A percentile compares a stretch with the other conserved stretches of the same genome.
phyloP scores from a whole-genome alignment of 1,140 invertebrate genomes.

The Drosophila orosa region DNA sequence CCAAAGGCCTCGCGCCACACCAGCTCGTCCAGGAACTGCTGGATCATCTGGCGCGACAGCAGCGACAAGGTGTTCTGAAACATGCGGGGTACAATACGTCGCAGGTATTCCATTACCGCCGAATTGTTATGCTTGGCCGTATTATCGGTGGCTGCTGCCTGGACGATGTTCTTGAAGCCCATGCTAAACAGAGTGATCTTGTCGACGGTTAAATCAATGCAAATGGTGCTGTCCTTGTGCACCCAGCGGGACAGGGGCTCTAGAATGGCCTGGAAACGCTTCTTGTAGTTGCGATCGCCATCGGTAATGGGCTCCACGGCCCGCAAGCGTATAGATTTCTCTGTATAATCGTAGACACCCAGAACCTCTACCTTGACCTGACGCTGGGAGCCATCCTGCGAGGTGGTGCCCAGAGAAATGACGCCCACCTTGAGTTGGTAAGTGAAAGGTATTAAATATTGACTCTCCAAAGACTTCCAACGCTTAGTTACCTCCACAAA shows the following conservation, averaged over 20 bases:
- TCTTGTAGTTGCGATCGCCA: slow-evolving; percentile 90
- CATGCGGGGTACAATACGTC: slow-evolving; percentile 94
- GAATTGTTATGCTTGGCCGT: slow-evolving; percentile 88
- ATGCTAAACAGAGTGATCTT: slow-evolving; percentile 90
- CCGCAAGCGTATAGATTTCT: slow-evolving; percentile 90
- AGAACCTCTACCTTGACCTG: slow-evolving; percentile 95
- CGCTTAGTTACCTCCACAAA: slow-evolving; percentile 86
- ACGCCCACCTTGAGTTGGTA: slow-evolving; percentile 87
- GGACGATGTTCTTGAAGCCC: slow-evolving; percentile 91
- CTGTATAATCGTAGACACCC: slow-evolving; percentile 91
- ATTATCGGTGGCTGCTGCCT: slow-evolving; percentile 88
- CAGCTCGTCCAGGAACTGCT: slow-evolving; percentile 95
- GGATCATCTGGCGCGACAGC: slow-evolving; percentile 92
- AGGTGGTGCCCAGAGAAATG: slow-evolving; percentile 94
- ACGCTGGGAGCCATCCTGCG: slow-evolving; percentile 91
- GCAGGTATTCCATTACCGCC: slow-evolving; percentile 94
- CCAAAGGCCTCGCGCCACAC: slow-evolving; percentile 92
- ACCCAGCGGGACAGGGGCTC: slow-evolving; percentile 92
- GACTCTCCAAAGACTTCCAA: background rate
- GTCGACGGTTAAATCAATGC: slow-evolving; percentile 93
- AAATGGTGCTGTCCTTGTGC: slow-evolving; percentile 89
- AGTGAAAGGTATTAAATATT: background rate
- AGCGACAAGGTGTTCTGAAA: slow-evolving; percentile 94
- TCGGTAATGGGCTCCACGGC: slow-evolving; percentile 92
- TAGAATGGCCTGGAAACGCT: slow-evolving; percentile 91